Percentiles rank a stretch among this genome's conserved stretches.
Evolutionary conservation across 1,140 invertebrate genomes (phyloP).

Genomic region (Tribolium castaneum): DNA sequence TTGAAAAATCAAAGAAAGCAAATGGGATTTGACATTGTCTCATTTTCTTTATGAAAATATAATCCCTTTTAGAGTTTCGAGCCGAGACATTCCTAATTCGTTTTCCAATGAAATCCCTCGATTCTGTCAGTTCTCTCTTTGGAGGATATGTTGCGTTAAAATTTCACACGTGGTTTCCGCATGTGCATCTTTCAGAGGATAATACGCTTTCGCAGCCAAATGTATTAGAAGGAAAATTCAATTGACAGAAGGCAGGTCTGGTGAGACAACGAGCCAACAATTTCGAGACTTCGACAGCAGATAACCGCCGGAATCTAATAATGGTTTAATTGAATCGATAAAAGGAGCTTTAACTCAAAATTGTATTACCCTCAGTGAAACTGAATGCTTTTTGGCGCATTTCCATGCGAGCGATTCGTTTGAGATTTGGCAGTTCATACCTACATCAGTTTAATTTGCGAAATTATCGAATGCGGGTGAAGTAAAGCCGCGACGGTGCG

Average conservation of each 20-base stretch:
- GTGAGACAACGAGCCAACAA: slow-evolving; percentile 22
- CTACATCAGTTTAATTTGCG: neutral
- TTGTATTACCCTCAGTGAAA: slow-evolving; percentile 16
- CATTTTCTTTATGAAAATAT: slow-evolving; percentile 45
- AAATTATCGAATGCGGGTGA: neutral
- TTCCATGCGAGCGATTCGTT: neutral
- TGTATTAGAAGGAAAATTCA: slow-evolving; percentile 56
- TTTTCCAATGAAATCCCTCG: slow-evolving; percentile 44
- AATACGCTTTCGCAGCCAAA: slow-evolving; percentile 48
- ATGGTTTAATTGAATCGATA: slow-evolving; percentile 35
- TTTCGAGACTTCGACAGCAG: slow-evolving; percentile 21
- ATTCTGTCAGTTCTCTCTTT: slow-evolving; percentile 32
- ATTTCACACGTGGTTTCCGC: slow-evolving; percentile 51
- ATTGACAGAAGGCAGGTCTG: slow-evolving; percentile 48
- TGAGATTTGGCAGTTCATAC: neutral
- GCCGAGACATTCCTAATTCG: slow-evolving; percentile 51
- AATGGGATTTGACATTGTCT: slow-evolving; percentile 7
- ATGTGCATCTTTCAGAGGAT: slow-evolving; percentile 35
- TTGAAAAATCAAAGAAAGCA: slow-evolving; percentile 2
- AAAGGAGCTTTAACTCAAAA: slow-evolving; percentile 44
- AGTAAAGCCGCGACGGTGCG: neutral
- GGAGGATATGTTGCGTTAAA: slow-evolving; percentile 51
- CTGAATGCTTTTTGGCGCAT: neutral
- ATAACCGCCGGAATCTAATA: slow-evolving; percentile 40
- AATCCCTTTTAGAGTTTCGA: slow-evolving; percentile 45